Evolutionary conservation across 1,140 invertebrate species (phyloP).

Genomic region (Brachionus paranguensis): DNA sequence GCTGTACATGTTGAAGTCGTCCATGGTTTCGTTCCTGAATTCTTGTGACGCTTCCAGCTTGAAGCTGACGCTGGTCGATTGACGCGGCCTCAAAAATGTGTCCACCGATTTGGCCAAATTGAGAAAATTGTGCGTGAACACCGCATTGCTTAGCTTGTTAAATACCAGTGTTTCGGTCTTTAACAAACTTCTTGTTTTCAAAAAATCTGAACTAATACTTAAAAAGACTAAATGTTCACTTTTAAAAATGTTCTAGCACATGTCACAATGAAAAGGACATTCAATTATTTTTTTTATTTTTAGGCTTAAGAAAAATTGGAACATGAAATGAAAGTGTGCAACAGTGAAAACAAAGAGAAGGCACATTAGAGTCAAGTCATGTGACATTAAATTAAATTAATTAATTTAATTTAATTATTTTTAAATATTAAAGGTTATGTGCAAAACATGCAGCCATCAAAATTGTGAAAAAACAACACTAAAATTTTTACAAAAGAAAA

Average conservation of each 20-base stretch:
- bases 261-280: not conserved
- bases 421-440: no score
- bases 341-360: no score
- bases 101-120: not conserved
- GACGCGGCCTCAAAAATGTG: not conserved
- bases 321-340: no score
- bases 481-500: no score
- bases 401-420: no score
- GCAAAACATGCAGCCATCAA: no score
- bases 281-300: no score
- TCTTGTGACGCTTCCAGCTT: not conserved
- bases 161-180: not conserved
- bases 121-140: not conserved
- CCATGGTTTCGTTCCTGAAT: not conserved
- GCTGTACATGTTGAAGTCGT: not conserved
- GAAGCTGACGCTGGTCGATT: not conserved
- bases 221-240: not conserved
- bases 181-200: not conserved
- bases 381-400: no score
- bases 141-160: not conserved
- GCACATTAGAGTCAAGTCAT: no score
- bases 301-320: no score
- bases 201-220: not conserved
- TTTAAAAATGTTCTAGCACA: not conserved
- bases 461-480: no score